Evolutionary conservation across 2,113 vertebrate species (phyloP).

Genomic region (Apodemus speciosus): DNA sequence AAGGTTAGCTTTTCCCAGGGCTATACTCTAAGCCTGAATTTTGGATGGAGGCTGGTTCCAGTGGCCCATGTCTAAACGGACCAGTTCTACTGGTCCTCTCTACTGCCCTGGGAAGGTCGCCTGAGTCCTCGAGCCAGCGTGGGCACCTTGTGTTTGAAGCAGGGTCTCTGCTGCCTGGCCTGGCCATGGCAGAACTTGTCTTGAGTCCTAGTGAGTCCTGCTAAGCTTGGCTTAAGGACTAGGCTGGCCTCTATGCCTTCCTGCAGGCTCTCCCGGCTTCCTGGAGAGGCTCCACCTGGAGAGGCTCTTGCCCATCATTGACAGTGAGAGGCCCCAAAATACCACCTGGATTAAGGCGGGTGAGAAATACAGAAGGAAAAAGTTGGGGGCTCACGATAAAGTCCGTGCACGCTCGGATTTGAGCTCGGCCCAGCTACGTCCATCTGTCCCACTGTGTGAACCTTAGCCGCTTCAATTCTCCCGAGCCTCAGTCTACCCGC

Average conservation of each 20-base stretch:
- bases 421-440: not conserved
- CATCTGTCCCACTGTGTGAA: not conserved
- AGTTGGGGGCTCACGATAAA: not conserved
- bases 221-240: not conserved
- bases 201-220: not conserved
- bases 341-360: not conserved
- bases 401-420: not conserved
- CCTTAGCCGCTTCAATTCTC: not conserved
- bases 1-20: not conserved
- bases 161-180: not conserved
- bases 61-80: not conserved
- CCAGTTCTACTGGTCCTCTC: not conserved
- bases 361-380: not conserved
- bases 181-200: not conserved
- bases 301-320: not conserved
- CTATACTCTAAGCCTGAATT: not conserved
- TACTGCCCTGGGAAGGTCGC: not conserved
- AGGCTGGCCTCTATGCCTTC: not conserved
- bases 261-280: not conserved
- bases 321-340: not conserved
- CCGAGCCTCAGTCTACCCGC: not conserved
- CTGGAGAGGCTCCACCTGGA: not conserved
- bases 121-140: not conserved
- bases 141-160: not conserved
- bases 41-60: not conserved